Base-by-base conservation (phyloP, 2,797 vertebrate species). In the Platyrinchus mystaceus region DNA sequence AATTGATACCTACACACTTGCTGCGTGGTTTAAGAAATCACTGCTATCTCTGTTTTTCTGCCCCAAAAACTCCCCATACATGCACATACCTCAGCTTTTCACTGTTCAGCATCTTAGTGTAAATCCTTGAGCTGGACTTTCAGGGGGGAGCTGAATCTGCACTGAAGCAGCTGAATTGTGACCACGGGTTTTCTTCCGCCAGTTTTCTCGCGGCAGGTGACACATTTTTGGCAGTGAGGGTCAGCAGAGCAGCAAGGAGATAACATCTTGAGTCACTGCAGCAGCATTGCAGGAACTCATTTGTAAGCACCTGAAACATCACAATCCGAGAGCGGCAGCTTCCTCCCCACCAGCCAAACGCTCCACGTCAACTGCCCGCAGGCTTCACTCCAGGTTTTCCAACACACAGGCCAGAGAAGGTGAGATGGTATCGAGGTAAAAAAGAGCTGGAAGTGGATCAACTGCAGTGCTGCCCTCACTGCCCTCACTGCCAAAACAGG, bases 231-330 rank as follows among this genome's bases (percentile, higher is more conserved):
- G 46, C 76, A 74, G 7, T 1, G 16, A 30, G 68, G 92, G 62
- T 87, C 75, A 90, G 80, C 62, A 86, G 93, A 80, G 34, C 21
- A 83, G 49, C 60, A 71, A 84, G 69, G 80, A 86, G 74, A 37
- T 36, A 84, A 74, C 27, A 64, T 19, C 71, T 67, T 59, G 30
- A 74, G 44, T 84, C 76, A 73, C 4, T 37, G 78, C 86, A 89
- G 74, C 43, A 50, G 1, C 7, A 47, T 37, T 73, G 59, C 59
- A 52, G 67, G 67, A 84, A 41, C 36, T 63, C 46, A 16, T 69
- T 56, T 67, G 67, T 66, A 89, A 89, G 86, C 55, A 82, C 39
- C 62, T 53, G 36, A 75, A 92, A 66, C 50, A 70, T 10, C 46
- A 20, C n/a, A 11, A 3, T 14, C 52, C 5, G 36, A 63, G 41